Base-by-base conservation (phyloP, 2,113 vertebrate species). In the Sitta europaea region DNA sequence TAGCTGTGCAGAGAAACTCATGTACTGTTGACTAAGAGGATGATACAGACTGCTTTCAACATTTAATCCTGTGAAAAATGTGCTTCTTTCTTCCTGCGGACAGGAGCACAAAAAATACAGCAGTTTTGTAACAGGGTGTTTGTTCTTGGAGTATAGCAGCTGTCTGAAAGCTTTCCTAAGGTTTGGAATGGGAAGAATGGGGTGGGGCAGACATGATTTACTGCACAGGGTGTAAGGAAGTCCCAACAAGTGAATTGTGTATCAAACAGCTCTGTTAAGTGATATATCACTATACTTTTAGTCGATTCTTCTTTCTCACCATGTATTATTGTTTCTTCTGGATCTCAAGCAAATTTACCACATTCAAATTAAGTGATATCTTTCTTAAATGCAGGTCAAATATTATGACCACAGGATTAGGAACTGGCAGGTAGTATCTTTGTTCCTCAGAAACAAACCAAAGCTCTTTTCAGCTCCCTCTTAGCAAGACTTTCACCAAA, bases 281-380 rank as follows among this genome's bases (percentile, higher is more conserved):
- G 27, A 88, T 82, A 42, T 17, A 16, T 94, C 72, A 81, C 42
- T 90, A 29, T 78, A 84, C 17, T 94, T 55, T 84, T 84, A 91
- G 88, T 93, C 40, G 62, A 71, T 90, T 92, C 67, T 21, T 86
- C 68, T 96, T 79, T 89, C 94, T 92, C 73, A 66, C 35, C 48
- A 63, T 36, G 43, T 80, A 27, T 92, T 90, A 73, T 59, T 96
- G 15, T 13, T 81, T 86, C 95, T 96, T 93, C 94, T 92, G 88
- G 76, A 96, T 93, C 63, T 97, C 90, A 95, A 85, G 85, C 72
- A 96, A 95, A 94, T 97, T 92, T 45, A 68, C 67, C 84, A 87
- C 79, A 23, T 92, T 96, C 53, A 93, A 28, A 62, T 92, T 90
- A 42, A 96, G 17, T 79, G 45, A 48, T 87, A 45, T 75, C 76